phyloP scores from a whole-genome alignment of 2,888 invertebrate species.

The Cremastinae sp. region DNA sequence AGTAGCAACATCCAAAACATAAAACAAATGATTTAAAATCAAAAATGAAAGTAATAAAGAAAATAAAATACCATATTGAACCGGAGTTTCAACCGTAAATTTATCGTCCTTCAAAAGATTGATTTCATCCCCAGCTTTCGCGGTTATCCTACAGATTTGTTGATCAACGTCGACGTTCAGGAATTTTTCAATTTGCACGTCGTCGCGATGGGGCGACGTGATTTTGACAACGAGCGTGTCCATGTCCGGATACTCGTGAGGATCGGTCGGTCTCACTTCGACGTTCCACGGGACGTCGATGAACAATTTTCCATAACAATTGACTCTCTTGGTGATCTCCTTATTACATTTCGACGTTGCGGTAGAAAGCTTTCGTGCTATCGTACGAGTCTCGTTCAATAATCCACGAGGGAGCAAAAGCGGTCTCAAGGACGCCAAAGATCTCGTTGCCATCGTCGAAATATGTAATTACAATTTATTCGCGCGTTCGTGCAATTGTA shows the following conservation, averaged over 20 bases:
- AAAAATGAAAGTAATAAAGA: neutral
- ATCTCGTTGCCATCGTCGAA: slow-evolving; percentile 37
- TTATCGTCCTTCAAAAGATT: slow-evolving; percentile 29
- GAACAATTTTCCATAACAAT: slow-evolving; percentile 63
- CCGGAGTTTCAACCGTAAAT: slow-evolving; percentile 60
- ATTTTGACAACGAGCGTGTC: slow-evolving; percentile 62
- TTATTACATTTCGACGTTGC: slow-evolving; percentile 34
- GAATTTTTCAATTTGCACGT: slow-evolving; percentile 38
- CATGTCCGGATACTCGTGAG: slow-evolving; percentile 65
- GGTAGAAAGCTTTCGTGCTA: slow-evolving; percentile 14
- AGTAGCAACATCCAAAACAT: no score
- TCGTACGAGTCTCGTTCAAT: slow-evolving; percentile 1
- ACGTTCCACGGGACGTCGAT: slow-evolving; percentile 65
- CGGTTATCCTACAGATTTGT: slow-evolving; percentile 55
- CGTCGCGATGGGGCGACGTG: slow-evolving; percentile 14
- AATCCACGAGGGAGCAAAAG: slow-evolving; percentile 22
- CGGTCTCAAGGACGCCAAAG: slow-evolving; percentile 14
- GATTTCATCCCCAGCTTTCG: slow-evolving; percentile 3
- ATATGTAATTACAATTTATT: slow-evolving; percentile 4
- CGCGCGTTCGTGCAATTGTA: slow-evolving; percentile 1
- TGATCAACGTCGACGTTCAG: slow-evolving; percentile 51
- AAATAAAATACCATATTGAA: slow-evolving; percentile 60
- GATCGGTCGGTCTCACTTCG: slow-evolving; percentile 63
- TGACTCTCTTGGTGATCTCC: slow-evolving; percentile 57
- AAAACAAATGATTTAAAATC: no score